Evolutionary conservation across 1,140 invertebrate species (phyloP), one percentile per base, ranked within the genome.

Genomic region (Archegozetes longisetosus): DNA sequence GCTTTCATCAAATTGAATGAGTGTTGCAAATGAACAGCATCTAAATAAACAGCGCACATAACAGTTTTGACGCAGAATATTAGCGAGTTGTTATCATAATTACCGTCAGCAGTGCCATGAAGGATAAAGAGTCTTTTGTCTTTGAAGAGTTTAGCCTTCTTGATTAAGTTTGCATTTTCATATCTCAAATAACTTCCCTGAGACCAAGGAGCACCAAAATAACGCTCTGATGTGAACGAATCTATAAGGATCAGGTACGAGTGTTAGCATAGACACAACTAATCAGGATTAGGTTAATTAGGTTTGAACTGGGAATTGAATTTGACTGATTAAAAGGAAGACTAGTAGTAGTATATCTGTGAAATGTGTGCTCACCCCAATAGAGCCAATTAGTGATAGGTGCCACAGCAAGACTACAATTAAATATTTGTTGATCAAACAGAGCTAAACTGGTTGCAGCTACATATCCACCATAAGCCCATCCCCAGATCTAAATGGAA

Each of bases 11-110:
- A 75, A 24, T 86, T 80, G 83, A 94, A 89, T 1, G 85, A 86
- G 66, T 96, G 89, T 71, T 94, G 88, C 67, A 92, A 81, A 69
- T 94, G 91, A 0, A 94, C 91, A 66, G 86, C 88, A 70, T 92
- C 90, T 74, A 90, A 84, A 68, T 68, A 61, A 51, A 55, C 24
- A 54, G n/a, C 17, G 17, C 32, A 46, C 27, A 53, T 28, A 51
- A 46, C 4, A 55, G n/a, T 40, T 17, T 50, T 55, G 23, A 32
- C n/a, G 20, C 17, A n/a, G 17, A 24, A 32, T 22, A 17, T 24
- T 40, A 53, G 40, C 9, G 3, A 59, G 4, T 49, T 25, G 14
- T 55, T 29, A 22, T 22, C 29, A 55, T 46, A 29, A 22, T 55
- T 23, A 60, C 66, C 84, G 68, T 94, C 89, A 0, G 86, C 86